Percentiles rank a stretch among this genome's conserved stretches.
Conservation (phyloP, 30 jellyfish, hydroid and myxozoan genomes). For the Sanderia malayensis region DNA sequence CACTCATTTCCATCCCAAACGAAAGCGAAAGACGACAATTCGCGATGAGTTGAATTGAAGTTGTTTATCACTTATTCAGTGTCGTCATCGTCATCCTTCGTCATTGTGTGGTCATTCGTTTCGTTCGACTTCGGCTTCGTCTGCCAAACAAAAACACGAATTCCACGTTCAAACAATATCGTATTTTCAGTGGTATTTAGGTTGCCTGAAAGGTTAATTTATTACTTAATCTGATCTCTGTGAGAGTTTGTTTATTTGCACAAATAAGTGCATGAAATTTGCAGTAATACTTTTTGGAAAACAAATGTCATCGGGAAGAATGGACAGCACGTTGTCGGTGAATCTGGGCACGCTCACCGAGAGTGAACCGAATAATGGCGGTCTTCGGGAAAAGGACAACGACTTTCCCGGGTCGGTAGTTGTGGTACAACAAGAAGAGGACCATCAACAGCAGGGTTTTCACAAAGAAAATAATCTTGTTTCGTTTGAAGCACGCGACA, state of each 20-base stretch:
- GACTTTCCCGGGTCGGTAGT: conserved; percentile 47
- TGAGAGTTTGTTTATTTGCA: neutral
- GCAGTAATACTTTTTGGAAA: no score
- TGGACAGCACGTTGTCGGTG: conserved; percentile 59
- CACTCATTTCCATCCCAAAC: no score
- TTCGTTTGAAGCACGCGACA: conserved; percentile 18
- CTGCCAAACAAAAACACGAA: no score
- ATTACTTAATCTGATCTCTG: no score
- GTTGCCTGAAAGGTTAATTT: no score
- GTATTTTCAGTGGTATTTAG: no score
- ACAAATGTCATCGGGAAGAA: conserved; percentile 54
- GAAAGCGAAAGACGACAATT: neutral
- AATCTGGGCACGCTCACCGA: conserved; percentile 48
- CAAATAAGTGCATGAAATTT: neutral
- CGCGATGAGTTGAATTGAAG: neutral
- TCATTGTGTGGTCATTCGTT: no score
- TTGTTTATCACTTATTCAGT: no score
- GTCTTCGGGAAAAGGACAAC: conserved; percentile 36
- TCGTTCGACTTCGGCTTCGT: no score
- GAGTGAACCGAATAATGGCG: conserved; percentile 62
- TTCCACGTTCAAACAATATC: no score
- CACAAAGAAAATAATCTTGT: conserved; percentile 20
- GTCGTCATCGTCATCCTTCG: no score
- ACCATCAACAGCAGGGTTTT: conserved; percentile 57
- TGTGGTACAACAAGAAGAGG: conserved; percentile 47